Conservation (phyloP, 2,113 vertebrate genomes). For the Theristicus caerulescens region DNA sequence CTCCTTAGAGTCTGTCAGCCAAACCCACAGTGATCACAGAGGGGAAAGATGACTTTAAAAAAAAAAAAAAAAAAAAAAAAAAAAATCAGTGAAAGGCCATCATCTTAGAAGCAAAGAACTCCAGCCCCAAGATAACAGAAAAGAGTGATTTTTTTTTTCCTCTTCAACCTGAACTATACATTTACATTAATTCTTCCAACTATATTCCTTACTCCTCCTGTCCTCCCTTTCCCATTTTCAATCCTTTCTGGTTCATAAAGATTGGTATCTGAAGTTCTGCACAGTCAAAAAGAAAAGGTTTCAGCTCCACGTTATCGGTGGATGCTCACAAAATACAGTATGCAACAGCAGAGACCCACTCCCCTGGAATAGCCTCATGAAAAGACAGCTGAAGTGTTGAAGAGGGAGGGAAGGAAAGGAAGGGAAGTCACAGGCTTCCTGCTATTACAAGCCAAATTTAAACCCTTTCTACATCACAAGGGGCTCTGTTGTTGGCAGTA, state of each 20-base stretch:
- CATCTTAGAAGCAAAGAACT: neutral
- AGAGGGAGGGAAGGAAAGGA: slow-evolving; percentile 35
- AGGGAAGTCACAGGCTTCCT: slow-evolving; percentile 50
- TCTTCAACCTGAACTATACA: neutral
- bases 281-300: neutral
- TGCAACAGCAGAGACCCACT: neutral
- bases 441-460: slow-evolving; percentile 49
- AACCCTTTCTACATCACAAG: slow-evolving; percentile 38
- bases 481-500: slow-evolving; percentile 7
- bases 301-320: neutral
- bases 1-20: neutral
- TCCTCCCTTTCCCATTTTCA: neutral
- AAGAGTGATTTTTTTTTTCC: neutral
- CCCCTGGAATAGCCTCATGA: neutral
- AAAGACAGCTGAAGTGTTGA: neutral
- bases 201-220: neutral
- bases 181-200: neutral
- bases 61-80: neutral
- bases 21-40: neutral
- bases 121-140: neutral
- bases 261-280: neutral
- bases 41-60: neutral
- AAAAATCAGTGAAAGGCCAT: slow-evolving; percentile 16
- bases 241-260: neutral
- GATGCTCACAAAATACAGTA: neutral